Base-by-base conservation (phyloP, 2,888 invertebrate species). In the Aporophyla nigra region DNA sequence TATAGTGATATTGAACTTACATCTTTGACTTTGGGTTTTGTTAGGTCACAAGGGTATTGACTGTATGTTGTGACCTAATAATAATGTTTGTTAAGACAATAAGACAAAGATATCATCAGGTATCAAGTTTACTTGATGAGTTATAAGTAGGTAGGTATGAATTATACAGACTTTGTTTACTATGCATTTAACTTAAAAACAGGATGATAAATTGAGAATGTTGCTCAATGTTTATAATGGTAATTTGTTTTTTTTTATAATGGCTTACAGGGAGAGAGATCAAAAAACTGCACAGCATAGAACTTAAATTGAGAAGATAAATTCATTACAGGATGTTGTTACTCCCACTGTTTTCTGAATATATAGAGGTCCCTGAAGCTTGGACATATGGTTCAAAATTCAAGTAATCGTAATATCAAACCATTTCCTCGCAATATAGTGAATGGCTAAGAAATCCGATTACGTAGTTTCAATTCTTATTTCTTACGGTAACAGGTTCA, bases 51-150 rank as follows among this genome's bases (percentile, higher is more conserved):
- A 56, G 86, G 74, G 62, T 61, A 83, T 27, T 49, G 86, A 76
- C 71, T 61, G 69, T 67, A 71, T 24, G 56, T 68, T 70, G 27
- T 85, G 79, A 84, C 78, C 72, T 71, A 74, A 59, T 76, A 61
- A 72, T 72, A 59, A 71, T 3, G 51, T 43, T 19, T 46, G 10
- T 59, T 40, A 10, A 27, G 46, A 59, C 19, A 71, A 61, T 27
- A 10, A 27, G 46, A 56, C 19, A 69, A 62, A 53, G 10, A 70
- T 59, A 56, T 24, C 2, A 19, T 59, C 24, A 53, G 40, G 53
- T 74, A 53, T 63, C 51, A 46, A 33, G 56, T 76, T 76, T 51
- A 19, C 49, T 66, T 58, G 1, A 59, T 46, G 46, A 9, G 24
- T 58, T 21, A 46, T 27, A 56, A 40, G 27, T 74, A 61, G 12